A percentile compares a stretch with the other conserved stretches of the same genome.
These are phyloP conservation scores for Eonycteris spelaea DNA, from an alignment of 2,113 vertebrate species.

Conservation along the genomic window DNA sequence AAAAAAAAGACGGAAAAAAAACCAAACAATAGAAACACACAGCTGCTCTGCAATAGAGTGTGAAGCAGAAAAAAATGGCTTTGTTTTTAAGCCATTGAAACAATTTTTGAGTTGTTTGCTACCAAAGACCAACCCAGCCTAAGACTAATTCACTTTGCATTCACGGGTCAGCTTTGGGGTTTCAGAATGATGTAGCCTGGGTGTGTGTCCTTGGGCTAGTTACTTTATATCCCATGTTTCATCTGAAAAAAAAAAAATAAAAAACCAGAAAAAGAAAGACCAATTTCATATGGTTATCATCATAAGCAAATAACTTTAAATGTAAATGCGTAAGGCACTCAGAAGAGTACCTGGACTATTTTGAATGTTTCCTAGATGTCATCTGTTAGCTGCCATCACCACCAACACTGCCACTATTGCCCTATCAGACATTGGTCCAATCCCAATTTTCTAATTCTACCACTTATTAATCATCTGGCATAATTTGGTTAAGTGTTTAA, in stretches of 20 bases:
- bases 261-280: not conserved
- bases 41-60: not conserved
- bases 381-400: not conserved
- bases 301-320: not conserved
- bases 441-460: not conserved
- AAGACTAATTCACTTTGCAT: not conserved
- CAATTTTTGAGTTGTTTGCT: not conserved
- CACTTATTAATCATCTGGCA: not conserved
- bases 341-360: not conserved
- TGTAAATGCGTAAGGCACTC: not conserved
- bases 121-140: not conserved
- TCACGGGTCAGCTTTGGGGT: fast-evolving
- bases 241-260: not conserved
- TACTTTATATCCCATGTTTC: not conserved
- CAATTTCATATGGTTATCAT: not conserved
- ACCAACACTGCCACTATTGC: no score
- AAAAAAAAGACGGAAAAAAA: not conserved
- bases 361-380: not conserved
- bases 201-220: not conserved
- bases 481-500: not conserved
- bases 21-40: not conserved
- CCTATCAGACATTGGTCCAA: not conserved
- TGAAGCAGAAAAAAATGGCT: not conserved
- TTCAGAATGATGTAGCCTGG: not conserved
- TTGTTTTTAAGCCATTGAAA: not conserved